Evolutionary conservation across 2,113 vertebrate genomes (phyloP).

Genomic region (Anser brachyrhynchus): DNA sequence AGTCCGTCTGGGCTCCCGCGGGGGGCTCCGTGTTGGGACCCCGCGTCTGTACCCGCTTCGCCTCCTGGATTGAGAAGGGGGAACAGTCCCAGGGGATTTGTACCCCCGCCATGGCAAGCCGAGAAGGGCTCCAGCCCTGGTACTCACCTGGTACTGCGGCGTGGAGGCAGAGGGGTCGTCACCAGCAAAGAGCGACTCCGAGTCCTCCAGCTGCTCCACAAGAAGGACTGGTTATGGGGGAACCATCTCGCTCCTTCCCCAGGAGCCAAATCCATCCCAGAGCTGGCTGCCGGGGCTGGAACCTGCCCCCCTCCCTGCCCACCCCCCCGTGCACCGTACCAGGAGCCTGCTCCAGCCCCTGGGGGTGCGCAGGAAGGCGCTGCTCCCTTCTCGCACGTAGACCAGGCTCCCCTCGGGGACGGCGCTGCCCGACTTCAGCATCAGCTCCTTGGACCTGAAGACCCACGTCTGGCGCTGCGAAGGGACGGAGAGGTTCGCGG

Average conservation of each 20-base stretch:
- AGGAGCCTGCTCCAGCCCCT: constrained; percentile 63
- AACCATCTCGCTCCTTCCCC: background rate
- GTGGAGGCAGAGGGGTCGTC: constrained; percentile 58
- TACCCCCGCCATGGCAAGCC: fast-evolving
- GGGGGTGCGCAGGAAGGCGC: constrained; percentile 63
- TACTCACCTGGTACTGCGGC: constrained; percentile 52
- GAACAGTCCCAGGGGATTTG: background rate
- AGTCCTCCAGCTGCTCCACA: constrained; percentile 49
- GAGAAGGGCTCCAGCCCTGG: background rate
- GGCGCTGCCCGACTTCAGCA: constrained; percentile 22
- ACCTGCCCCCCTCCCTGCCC: background rate
- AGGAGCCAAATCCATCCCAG: background rate
- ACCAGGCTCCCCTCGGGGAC: constrained; percentile 68
- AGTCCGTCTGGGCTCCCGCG: fast-evolving
- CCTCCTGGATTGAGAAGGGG: constrained; percentile 16
- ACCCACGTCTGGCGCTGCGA: constrained; percentile 54
- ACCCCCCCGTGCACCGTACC: background rate
- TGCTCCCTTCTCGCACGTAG: constrained; percentile 47
- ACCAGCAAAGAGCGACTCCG: background rate
- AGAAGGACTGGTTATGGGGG: background rate
- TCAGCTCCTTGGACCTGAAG: constrained; percentile 64
- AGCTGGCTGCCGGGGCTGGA: background rate
- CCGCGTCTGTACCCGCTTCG: background rate
- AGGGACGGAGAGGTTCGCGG: background rate
- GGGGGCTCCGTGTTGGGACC: background rate